phyloP scores from a whole-genome alignment of 2,113 vertebrate species.

The Empidonax alnorum region DNA sequence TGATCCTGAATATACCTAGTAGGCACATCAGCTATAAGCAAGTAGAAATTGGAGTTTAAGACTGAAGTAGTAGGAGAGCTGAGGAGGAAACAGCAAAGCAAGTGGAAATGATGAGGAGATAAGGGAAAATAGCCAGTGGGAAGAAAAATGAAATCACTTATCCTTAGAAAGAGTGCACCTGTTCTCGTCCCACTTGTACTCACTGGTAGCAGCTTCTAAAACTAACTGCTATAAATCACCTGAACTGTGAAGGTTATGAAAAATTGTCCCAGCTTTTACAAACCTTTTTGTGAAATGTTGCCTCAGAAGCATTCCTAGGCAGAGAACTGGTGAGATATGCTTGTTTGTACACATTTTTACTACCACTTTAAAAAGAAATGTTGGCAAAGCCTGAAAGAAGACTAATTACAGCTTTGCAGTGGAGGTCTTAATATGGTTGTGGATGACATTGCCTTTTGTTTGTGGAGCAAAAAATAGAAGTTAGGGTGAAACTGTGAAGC shows the following conservation, averaged over 20 bases:
- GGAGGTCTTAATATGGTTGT: constrained; percentile 41
- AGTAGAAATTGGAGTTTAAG: not conserved
- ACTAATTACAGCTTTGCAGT: constrained; percentile 58
- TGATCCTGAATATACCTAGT: not conserved
- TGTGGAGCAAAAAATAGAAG: constrained; percentile 52
- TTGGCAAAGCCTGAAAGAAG: constrained; percentile 41
- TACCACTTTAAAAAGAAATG: constrained; percentile 25
- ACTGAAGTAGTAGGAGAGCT: not conserved
- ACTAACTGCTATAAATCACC: not conserved
- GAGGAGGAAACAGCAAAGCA: not conserved
- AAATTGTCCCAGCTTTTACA: not conserved
- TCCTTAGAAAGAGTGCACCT: not conserved
- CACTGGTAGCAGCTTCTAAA: not conserved
- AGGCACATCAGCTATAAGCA: not conserved
- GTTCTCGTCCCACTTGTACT: not conserved
- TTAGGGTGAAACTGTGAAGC: constrained; percentile 27
- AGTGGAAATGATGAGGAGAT: not conserved
- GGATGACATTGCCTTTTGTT: constrained; percentile 63
- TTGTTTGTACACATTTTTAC: constrained; percentile 30
- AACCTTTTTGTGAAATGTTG: not conserved
- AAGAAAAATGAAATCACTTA: constrained; percentile 38
- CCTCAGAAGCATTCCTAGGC: not conserved
- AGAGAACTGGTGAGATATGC: not conserved
- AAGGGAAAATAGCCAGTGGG: not conserved
- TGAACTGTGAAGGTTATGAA: not conserved